These are phyloP conservation scores for Limulus polyphemus DNA, from an alignment of 2,888 invertebrate genomes.

Conservation along the genomic window DNA sequence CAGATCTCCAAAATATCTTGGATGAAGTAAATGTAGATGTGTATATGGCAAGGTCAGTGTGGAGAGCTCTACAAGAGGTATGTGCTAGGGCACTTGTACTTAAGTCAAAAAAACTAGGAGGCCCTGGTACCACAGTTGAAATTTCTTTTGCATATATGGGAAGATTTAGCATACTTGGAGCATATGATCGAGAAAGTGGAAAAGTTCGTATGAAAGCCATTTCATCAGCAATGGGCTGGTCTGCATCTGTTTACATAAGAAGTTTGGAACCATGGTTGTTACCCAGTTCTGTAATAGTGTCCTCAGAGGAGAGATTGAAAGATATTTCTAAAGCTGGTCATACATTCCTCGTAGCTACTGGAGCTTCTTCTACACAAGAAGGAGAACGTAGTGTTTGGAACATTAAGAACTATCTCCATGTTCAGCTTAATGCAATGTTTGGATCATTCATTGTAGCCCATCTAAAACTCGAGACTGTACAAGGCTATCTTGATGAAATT, in stretches of 20 bases:
- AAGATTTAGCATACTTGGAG: conserved; percentile 74
- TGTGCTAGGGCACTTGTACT: conserved; percentile 9
- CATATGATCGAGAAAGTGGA: conserved; percentile 60
- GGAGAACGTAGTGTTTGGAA: too few species aligned
- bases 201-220: conserved; percentile 58
- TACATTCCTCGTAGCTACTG: too few species aligned
- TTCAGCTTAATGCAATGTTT: conserved; percentile 16
- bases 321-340: not conserved
- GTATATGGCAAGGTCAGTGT: conserved; percentile 10
- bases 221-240: not conserved
- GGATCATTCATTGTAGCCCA: conserved; percentile 6
- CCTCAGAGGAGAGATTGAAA: conserved; percentile 1
- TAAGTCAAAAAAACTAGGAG: conserved; percentile 18
- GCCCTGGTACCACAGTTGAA: conserved; percentile 25
- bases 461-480: conserved; percentile 69
- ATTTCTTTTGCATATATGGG: conserved; percentile 60
- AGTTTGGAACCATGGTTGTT: conserved; percentile 11
- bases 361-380: too few species aligned
- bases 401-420: too few species aligned
- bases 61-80: conserved; percentile 16
- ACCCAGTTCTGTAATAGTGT: conserved; percentile 5
- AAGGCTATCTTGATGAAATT: conserved; percentile 76
- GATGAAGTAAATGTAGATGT: conserved; percentile 9
- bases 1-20: conserved; percentile 5
- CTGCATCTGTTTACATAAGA: not conserved